Percentiles rank a stretch among this genome's conserved stretches.
Conservation (phyloP, 2,113 vertebrate genomes). For the Rissa tridactyla region DNA sequence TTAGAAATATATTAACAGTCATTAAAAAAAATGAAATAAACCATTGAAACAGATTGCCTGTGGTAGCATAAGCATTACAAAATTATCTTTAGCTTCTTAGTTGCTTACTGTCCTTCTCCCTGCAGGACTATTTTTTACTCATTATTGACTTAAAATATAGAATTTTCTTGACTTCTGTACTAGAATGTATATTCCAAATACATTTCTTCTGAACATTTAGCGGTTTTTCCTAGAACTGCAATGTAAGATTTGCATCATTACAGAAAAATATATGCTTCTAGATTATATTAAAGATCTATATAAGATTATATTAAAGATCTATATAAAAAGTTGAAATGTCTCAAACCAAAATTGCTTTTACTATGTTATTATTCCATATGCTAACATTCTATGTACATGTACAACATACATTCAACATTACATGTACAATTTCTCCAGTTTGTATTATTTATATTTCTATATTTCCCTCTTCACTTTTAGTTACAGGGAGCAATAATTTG, state of each 20-base stretch:
- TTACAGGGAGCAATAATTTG: neutral
- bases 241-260: neutral
- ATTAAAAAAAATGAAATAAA: neutral
- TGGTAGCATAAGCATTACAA: neutral
- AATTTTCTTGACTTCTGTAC: neutral
- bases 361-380: neutral
- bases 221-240: neutral
- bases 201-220: neutral
- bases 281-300: too few relatives aligned
- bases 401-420: neutral
- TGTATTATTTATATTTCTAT: neutral
- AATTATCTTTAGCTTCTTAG: neutral
- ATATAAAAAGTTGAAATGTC: neutral
- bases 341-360: neutral
- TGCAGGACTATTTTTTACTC: neutral
- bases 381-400: neutral
- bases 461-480: neutral
- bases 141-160: neutral
- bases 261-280: neutral
- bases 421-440: neutral
- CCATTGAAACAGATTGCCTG: neutral
- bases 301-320: neutral
- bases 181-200: neutral
- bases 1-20: neutral
- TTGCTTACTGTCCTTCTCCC: neutral